Evolutionary conservation across 2,888 invertebrate genomes (phyloP), one percentile per base, ranked within the genome.

Genomic region (Stenchaetothrips biformis): DNA sequence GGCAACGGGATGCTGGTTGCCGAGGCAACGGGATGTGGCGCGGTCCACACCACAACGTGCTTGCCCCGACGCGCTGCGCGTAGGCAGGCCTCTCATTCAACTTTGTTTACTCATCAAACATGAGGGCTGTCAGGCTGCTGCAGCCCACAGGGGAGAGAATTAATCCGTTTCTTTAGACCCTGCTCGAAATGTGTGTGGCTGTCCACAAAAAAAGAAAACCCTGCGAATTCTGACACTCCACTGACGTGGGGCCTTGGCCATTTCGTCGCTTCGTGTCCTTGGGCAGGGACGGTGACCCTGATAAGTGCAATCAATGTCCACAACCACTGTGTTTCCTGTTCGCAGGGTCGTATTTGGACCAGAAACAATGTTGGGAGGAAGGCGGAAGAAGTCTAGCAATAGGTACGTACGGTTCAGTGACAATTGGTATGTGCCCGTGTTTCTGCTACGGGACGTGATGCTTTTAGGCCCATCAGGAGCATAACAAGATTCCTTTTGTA

Each of bases 161-260:
- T 74, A 74, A 74, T 74, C 67, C 67, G 67, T 74, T 74, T 74
- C 67, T 74, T 74, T 74, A 74, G 67, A 74, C 67, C 67, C 67
- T 74, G 11, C 25, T 74, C 67, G 25, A 74, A 74, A 74, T 7
- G 59, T 59, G 59, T 18, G 59, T 59, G 59, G 16, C 59, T 59
- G 59, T 59, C 37, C 59, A 59, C 18, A 59, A 59, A 59, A 37
- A 37, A 59, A 59, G n/a, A n/a, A n/a, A n/a, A n/a, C n/a, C 18
- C 18, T 59, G 59, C 59, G 18, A 59, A 59, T 59, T 59, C 37
- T 37, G 37, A 37, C 37, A 37, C 37, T 37, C 37, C 37, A 37
- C 37, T 37, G 37, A 37, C 37, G 37, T 59, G 59, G 7, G 59
- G 59, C 59, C 59, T 59, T 53, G 16, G 9, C 53, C 53, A 13